Conservation (phyloP, 2,888 invertebrate species). For the Drosophila suboccidentalis region DNA sequence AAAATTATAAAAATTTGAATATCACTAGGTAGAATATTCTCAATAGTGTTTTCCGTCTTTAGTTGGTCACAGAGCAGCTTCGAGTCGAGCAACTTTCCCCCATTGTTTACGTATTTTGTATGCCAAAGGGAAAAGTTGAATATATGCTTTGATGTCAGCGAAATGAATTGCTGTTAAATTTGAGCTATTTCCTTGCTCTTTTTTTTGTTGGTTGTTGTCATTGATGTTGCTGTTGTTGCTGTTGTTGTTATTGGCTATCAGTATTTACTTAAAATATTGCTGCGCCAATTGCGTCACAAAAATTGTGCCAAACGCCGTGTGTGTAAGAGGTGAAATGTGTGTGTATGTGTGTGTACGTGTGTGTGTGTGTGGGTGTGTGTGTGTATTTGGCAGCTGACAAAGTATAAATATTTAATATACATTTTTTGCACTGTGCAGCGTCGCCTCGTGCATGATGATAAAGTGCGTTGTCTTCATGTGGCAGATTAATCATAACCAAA, state of each 20-base stretch:
- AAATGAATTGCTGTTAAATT: constrained; percentile 47
- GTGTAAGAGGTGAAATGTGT: not conserved
- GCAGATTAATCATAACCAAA: constrained; percentile 73
- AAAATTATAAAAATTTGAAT: too few relatives aligned
- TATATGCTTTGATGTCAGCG: constrained; percentile 33
- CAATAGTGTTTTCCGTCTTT: not conserved
- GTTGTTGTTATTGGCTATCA: constrained; percentile 54
- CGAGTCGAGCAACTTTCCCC: not conserved
- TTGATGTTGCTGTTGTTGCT: not conserved
- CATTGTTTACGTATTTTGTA: not conserved
- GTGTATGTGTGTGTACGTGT: constrained; percentile 3
- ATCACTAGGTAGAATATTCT: not conserved
- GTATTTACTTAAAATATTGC: constrained; percentile 69
- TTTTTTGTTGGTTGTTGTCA: not conserved
- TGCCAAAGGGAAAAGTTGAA: constrained; percentile 11
- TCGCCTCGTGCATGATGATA: constrained; percentile 55
- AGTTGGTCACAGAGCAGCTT: not conserved
- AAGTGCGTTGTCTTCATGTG: constrained; percentile 67
- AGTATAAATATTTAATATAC: constrained; percentile 73
- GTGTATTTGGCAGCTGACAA: constrained; percentile 38
- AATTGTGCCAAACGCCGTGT: constrained; percentile 15
- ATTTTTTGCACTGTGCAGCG: constrained; percentile 46
- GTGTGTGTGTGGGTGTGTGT: constrained; percentile 1
- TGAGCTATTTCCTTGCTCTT: constrained; percentile 20
- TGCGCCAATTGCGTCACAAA: constrained; percentile 60